These are phyloP conservation scores for Poicephalus meyeri DNA, from an alignment of 2,113 vertebrate species.

Conservation along the genomic window DNA sequence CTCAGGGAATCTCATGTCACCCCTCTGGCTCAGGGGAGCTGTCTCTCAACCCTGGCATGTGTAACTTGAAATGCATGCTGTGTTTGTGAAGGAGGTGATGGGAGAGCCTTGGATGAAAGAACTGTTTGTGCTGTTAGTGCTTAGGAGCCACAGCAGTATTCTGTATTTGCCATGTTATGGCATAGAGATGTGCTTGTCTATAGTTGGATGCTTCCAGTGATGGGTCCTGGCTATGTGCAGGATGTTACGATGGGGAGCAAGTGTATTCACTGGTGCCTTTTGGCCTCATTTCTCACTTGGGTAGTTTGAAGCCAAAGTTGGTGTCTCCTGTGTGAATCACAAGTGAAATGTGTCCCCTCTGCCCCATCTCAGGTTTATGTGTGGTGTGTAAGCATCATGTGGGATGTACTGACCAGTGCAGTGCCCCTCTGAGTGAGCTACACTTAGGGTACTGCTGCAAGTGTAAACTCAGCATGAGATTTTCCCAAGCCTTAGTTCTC, in stretches of 20 bases:
- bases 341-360: not conserved
- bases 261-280: accelerated
- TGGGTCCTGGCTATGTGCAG: accelerated
- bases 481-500: not conserved
- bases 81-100: not conserved
- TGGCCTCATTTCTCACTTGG: not conserved
- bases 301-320: not conserved
- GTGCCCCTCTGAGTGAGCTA: accelerated
- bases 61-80: accelerated
- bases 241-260: accelerated
- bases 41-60: accelerated
- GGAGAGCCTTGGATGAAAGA: not conserved
- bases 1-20: accelerated
- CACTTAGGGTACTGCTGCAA: not conserved
- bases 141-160: not conserved
- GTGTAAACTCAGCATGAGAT: not conserved
- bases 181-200: not conserved
- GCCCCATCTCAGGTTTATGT: accelerated
- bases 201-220: not conserved
- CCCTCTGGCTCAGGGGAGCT: accelerated
- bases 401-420: not conserved
- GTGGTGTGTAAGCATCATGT: accelerated
- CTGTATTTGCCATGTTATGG: accelerated
- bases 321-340: accelerated
- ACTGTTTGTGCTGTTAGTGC: accelerated